Percentiles rank a stretch among this genome's conserved stretches.
phyloP scores from a whole-genome alignment of 1,140 invertebrate genomes.

The Homalodisca vitripennis region DNA sequence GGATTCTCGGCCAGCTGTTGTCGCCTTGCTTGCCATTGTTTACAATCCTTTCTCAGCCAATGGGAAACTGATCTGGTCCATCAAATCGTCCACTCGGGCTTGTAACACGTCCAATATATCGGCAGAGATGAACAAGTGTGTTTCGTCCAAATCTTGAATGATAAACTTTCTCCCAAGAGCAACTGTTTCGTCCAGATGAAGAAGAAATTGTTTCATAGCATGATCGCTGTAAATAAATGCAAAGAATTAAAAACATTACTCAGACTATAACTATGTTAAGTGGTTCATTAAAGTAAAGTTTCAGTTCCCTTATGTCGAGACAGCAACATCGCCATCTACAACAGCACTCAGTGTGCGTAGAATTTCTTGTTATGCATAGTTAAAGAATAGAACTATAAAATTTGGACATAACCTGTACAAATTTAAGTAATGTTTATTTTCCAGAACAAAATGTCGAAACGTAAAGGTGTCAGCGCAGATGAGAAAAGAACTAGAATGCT shows the following conservation, averaged over 20 bases:
- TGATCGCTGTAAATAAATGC: constrained; percentile 84
- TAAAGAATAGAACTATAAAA: neutral
- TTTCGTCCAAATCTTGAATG: constrained; percentile 94
- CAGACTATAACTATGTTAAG: too few species aligned
- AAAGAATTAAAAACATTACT: too few species aligned
- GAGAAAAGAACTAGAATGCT: constrained; percentile 80
- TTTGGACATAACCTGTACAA: too few species aligned
- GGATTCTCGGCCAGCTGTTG: constrained; percentile 58
- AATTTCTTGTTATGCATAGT: too few species aligned
- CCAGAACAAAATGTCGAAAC: constrained; percentile 65
- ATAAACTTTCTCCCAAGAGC: constrained; percentile 95
- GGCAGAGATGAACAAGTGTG: constrained; percentile 90
- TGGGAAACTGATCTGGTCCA: constrained; percentile 93
- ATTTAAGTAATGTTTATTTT: too few species aligned
- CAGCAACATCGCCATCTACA: too few species aligned
- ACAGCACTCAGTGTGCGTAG: too few species aligned
- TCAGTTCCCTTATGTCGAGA: too few species aligned
- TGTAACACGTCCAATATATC: constrained; percentile 91
- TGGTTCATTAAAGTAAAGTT: too few species aligned
- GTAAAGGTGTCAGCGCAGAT: constrained; percentile 74
- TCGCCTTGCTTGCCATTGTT: constrained; percentile 29
- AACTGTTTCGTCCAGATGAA: constrained; percentile 94
- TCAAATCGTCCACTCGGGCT: constrained; percentile 90
- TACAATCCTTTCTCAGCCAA: constrained; percentile 72
- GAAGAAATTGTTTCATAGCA: constrained; percentile 98